Evolutionary conservation across 1,140 invertebrate genomes (phyloP), one percentile per base, ranked within the genome.

Genomic region (Pomacea maculata): DNA sequence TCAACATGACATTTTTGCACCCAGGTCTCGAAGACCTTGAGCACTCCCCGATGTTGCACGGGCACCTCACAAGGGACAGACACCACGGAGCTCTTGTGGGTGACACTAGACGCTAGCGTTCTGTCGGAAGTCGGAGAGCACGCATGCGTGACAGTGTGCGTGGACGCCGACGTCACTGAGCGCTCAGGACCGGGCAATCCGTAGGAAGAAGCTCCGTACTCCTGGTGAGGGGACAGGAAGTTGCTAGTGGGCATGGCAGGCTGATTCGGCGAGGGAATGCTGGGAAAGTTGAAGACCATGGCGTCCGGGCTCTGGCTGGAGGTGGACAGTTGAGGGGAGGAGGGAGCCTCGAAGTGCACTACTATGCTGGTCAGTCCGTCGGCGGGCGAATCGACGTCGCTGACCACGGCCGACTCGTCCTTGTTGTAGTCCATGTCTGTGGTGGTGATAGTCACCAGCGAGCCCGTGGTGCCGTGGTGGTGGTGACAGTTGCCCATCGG

Each of bases 21-120:
- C 90, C 90, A 91, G 0, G 88, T 88, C 80, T 91, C 89, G 21
- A 91, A 85, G 7, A 90, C 87, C 75, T 86, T 86, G 71, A 91
- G 82, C 34, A 90, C 87, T 17, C 87, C 87, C n/a, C 85, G 83
- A 76, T 91, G 90, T 45, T 87, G 83, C 12, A 82, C 77, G 10
- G 90, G 89, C 80, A 91, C 89, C 67, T 91, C 89, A 78, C 76
- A 72, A 45, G 81, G 80, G 21, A 73, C 82, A 67, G 57, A 64
- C 25, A 45, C 15, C 25, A 68, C 45, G 15, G 65, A 68, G 9
- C 52, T 67, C 77, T 70, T 70, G 67, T 25, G 54, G 19, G 78
- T 70, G 12, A 57, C 34, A 12, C 61, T 68, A n/a, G 77, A 67
- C 19, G 75, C 54, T 25, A 70, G 78, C 34, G 75, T 34, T 17